phyloP scores from a whole-genome alignment of 2,888 invertebrate species.

The Nephrotoma guestfalica region DNA sequence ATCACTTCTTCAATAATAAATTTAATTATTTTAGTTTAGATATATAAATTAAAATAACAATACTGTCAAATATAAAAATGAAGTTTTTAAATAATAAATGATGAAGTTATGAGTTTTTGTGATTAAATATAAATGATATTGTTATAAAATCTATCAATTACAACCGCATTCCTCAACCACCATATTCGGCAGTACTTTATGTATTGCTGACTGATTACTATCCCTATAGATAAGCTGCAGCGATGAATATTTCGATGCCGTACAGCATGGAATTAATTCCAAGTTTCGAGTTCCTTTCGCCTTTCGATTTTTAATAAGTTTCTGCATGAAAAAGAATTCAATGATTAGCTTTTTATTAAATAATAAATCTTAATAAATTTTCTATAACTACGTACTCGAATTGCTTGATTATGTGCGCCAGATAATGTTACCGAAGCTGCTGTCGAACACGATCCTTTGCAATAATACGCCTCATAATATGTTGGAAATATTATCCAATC shows the following conservation, averaged over 20 bases:
- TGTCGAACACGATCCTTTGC: conserved; percentile 64
- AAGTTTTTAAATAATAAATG: not conserved
- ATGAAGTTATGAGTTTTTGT: not conserved
- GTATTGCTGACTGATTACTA: conserved; percentile 60
- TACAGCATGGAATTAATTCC: conserved; percentile 72
- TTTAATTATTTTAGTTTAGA: not conserved
- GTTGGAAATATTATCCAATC: conserved; percentile 74
- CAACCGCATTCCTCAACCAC: conserved; percentile 85
- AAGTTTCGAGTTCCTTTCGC: conserved; percentile 35
- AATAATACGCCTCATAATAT: conserved; percentile 79
- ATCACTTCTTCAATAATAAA: not conserved
- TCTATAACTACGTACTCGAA: conserved; percentile 47
- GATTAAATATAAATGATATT: not conserved
- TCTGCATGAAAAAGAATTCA: conserved; percentile 35
- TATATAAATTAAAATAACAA: not conserved
- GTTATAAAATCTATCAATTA: conserved; percentile 38
- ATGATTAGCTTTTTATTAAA: not conserved
- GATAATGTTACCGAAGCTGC: conserved; percentile 54
- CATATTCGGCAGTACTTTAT: conserved; percentile 75
- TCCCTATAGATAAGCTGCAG: conserved; percentile 68
- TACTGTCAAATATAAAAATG: not conserved
- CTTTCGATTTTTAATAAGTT: conserved; percentile 44
- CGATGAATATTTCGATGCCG: conserved; percentile 67
- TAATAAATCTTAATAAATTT: not conserved
- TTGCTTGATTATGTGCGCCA: conserved; percentile 48